Percentiles rank a stretch among this genome's conserved stretches.
Conservation (phyloP, 2,888 invertebrate species). For the Drosophila ustulata region DNA sequence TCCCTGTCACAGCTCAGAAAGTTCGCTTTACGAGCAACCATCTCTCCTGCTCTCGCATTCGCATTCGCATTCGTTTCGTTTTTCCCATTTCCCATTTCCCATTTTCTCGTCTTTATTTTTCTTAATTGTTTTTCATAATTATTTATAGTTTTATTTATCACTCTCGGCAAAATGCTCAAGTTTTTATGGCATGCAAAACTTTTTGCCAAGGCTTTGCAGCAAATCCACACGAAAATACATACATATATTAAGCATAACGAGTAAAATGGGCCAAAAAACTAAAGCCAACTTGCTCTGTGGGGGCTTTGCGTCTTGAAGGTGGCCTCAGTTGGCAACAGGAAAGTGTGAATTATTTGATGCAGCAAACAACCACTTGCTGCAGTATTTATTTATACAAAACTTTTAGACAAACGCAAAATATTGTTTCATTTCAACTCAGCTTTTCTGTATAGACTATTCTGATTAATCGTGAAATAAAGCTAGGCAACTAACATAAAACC, state of each 20-base stretch:
- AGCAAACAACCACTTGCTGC: too few relatives aligned
- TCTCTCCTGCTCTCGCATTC: neutral
- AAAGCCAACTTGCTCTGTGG: neutral
- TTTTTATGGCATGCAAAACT: constrained; percentile 24
- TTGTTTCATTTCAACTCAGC: too few relatives aligned
- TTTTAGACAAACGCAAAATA: too few relatives aligned
- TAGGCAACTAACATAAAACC: too few relatives aligned
- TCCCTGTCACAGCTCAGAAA: constrained; percentile 10
- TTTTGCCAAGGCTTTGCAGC: neutral
- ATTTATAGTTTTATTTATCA: constrained; percentile 58
- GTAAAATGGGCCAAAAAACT: neutral
- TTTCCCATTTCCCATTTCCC: neutral
- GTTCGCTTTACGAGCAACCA: constrained; percentile 1
- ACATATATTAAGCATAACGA: too few relatives aligned
- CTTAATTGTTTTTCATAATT: constrained; percentile 60
- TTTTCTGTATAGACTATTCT: too few relatives aligned
- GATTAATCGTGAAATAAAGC: too few relatives aligned
- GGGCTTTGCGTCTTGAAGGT: too few relatives aligned
- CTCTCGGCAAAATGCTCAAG: constrained; percentile 22
- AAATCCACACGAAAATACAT: neutral
- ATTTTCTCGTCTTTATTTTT: neutral
- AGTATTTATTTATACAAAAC: too few relatives aligned
- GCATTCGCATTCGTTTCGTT: too few relatives aligned
- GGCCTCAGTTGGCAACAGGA: too few relatives aligned
- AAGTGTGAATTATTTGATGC: too few relatives aligned